phyloP scores from a whole-genome alignment of 2,888 invertebrate species.

The Ditula angustiorana region DNA sequence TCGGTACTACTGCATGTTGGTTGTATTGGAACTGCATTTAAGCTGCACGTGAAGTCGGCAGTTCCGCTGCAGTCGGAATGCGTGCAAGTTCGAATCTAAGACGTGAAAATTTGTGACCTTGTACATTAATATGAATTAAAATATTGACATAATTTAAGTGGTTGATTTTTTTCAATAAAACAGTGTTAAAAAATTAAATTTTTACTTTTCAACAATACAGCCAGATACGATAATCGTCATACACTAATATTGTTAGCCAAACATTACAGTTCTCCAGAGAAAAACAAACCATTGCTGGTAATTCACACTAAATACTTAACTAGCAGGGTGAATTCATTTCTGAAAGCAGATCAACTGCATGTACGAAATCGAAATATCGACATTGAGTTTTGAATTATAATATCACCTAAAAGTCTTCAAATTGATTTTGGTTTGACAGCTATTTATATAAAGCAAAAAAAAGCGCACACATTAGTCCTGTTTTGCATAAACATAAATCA shows the following conservation, averaged over 20 bases:
- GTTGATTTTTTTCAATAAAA: conserved; percentile 13
- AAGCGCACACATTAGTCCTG: background rate
- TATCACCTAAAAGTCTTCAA: background rate
- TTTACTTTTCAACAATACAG: conserved; percentile 24
- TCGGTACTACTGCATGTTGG: too few relatives aligned
- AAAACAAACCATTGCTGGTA: background rate
- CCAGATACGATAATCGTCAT: conserved; percentile 1
- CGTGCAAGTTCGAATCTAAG: too few relatives aligned
- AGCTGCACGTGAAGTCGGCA: too few relatives aligned
- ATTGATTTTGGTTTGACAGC: background rate
- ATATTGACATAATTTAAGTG: background rate
- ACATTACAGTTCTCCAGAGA: background rate
- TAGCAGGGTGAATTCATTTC: background rate
- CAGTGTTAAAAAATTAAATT: conserved; percentile 16
- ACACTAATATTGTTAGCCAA: background rate
- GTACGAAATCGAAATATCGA: too few relatives aligned
- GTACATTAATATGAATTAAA: conserved; percentile 1
- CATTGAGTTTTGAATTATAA: background rate
- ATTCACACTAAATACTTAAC: background rate
- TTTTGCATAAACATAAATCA: background rate
- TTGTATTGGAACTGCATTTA: too few relatives aligned
- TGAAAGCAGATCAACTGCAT: background rate
- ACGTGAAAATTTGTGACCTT: too few relatives aligned
- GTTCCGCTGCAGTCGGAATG: too few relatives aligned
- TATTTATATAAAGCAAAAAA: background rate